These are phyloP conservation scores for Alligator mississippiensis DNA, from an alignment of 2,113 vertebrate genomes.

Conservation along the genomic window DNA sequence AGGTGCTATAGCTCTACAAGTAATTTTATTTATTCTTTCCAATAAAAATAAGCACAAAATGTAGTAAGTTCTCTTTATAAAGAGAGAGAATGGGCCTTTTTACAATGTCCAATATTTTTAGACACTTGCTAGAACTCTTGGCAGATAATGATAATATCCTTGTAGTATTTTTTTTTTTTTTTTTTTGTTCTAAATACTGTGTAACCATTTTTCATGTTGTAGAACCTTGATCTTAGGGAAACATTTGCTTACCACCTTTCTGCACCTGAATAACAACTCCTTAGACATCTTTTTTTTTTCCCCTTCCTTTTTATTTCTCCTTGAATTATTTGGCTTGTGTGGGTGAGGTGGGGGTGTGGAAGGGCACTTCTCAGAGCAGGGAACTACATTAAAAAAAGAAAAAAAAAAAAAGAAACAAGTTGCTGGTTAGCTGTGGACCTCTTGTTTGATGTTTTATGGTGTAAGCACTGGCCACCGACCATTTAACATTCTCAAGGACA, in stretches of 20 bases:
- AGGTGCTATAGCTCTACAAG: background rate
- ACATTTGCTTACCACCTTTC: background rate
- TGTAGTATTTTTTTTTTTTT: constrained; percentile 11
- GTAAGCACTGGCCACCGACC: constrained; percentile 61
- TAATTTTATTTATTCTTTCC: background rate
- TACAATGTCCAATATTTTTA: too few relatives aligned
- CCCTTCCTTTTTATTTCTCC: constrained; percentile 29
- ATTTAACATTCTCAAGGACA: constrained; percentile 68
- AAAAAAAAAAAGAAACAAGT: constrained; percentile 51
- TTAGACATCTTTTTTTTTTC: constrained; percentile 27
- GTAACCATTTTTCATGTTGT: background rate
- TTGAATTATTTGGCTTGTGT: constrained; percentile 56
- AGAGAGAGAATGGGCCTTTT: too few relatives aligned
- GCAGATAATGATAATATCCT: background rate
- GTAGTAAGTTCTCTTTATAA: too few relatives aligned
- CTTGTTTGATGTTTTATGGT: constrained; percentile 71
- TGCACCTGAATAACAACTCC: constrained; percentile 14
- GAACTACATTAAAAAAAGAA: constrained; percentile 56
- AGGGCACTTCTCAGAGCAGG: constrained; percentile 58
- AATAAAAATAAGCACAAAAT: background rate
- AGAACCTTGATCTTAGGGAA: background rate
- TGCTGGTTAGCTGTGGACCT: constrained; percentile 53
- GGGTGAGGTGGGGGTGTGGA: constrained; percentile 39
- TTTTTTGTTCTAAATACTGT: accelerated
- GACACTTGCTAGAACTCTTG: background rate